These are phyloP conservation scores for Spodoptera exigua DNA, from an alignment of 2,888 invertebrate species.

Conservation along the genomic window DNA sequence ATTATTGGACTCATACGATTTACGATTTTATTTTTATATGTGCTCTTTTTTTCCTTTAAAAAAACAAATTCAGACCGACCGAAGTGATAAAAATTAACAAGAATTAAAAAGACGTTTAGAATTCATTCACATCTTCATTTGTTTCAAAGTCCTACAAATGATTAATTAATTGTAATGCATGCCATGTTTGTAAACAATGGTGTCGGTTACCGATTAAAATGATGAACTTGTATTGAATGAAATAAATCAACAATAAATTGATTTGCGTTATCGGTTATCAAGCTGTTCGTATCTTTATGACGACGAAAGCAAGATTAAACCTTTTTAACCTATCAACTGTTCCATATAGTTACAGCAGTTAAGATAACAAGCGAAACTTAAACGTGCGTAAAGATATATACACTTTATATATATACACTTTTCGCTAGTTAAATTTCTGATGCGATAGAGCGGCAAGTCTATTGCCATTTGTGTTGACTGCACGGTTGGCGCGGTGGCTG, in stretches of 20 bases:
- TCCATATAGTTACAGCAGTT: too few species aligned
- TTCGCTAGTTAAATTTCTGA: too few species aligned
- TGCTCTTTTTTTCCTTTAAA: too few species aligned
- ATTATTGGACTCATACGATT: too few species aligned
- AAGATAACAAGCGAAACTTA: too few species aligned
- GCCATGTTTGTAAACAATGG: constrained; percentile 25
- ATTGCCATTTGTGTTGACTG: too few species aligned
- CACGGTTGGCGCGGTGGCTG: too few species aligned
- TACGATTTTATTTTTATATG: too few species aligned
- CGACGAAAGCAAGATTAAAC: constrained; percentile 6
- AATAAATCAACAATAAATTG: constrained; percentile 22
- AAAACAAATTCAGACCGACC: background rate
- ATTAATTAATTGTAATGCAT: constrained; percentile 2
- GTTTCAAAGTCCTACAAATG: background rate
- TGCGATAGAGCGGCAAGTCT: too few species aligned
- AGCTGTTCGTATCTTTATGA: constrained; percentile 8
- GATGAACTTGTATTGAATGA: constrained; percentile 2
- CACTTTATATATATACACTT: too few species aligned
- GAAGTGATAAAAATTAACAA: background rate
- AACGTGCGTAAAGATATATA: too few species aligned
- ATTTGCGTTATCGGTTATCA: constrained; percentile 20
- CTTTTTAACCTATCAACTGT: constrained; percentile 20
- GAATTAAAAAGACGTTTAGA: background rate
- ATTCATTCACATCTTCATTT: background rate
- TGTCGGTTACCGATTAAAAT: constrained; percentile 17